phyloP scores from a whole-genome alignment of 2,888 invertebrate genomes.

The Listrodromus nycthemerus region DNA sequence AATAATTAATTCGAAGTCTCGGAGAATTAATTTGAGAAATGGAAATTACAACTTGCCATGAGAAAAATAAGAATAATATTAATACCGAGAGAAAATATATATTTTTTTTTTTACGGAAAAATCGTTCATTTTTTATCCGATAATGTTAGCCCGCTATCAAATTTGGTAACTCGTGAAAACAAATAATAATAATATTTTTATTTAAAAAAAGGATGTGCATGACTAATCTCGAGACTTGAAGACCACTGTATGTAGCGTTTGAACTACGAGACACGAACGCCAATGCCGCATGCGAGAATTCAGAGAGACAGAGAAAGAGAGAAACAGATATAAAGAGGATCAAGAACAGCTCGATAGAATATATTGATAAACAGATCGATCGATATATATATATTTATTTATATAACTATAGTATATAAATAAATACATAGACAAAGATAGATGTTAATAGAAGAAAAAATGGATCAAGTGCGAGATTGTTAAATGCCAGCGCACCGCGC shows the following conservation, averaged over 20 bases:
- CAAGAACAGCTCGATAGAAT: conserved; percentile 53
- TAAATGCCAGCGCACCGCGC: conserved; percentile 58
- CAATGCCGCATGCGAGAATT: conserved; percentile 60
- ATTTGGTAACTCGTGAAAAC: neutral
- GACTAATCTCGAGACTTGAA: neutral
- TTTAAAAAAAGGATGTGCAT: neutral
- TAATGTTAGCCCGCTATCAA: no score
- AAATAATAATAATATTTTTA: neutral
- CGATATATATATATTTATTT: conserved; percentile 11
- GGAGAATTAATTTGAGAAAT: no score
- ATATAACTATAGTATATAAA: neutral
- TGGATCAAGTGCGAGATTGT: conserved; percentile 53
- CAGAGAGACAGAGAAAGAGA: neutral
- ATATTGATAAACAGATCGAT: conserved; percentile 20
- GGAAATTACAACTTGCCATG: no score
- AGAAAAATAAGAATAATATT: neutral
- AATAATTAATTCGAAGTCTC: no score
- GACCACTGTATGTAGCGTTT: conserved; percentile 33
- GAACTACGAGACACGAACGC: conserved; percentile 52
- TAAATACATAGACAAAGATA: conserved; percentile 4
- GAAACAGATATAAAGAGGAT: conserved; percentile 23
- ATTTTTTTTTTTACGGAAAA: no score
- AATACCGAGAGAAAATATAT: neutral
- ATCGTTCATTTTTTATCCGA: neutral
- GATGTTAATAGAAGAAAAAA: conserved; percentile 38